Conservation (phyloP, 1,140 invertebrate species). For the Caerostris extrusa region DNA sequence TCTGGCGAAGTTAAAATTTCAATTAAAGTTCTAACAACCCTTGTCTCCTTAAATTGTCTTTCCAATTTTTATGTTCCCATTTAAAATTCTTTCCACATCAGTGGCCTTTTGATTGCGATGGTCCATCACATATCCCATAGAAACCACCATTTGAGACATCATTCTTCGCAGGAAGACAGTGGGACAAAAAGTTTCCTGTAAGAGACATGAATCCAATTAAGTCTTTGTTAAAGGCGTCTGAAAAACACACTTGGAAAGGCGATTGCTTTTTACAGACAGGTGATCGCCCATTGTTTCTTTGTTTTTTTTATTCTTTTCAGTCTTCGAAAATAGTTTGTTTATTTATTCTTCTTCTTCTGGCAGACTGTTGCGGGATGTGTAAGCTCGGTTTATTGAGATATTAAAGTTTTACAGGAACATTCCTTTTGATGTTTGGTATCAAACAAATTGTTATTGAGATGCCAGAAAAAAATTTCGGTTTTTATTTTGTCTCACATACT, state of each 20-base stretch:
- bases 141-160: background rate
- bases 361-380: no score
- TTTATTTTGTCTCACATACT: background rate
- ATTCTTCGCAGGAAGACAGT: background rate
- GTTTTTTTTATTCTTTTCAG: no score
- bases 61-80: background rate
- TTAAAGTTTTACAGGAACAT: background rate
- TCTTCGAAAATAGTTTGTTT: no score
- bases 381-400: no score
- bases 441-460: background rate
- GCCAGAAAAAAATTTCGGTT: background rate
- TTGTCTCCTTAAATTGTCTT: no score
- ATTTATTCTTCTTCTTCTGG: background rate
- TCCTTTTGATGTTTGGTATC: background rate
- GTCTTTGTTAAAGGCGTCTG: background rate
- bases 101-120: no score
- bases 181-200: background rate
- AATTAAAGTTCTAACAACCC: no score
- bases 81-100: background rate
- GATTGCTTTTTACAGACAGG: constrained; percentile 6
- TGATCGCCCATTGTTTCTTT: background rate
- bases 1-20: no score
- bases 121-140: no score
- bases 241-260: background rate
- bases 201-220: background rate